These are phyloP conservation scores for Catharus minimus DNA, from an alignment of 2,113 vertebrate species.

Conservation along the genomic window DNA sequence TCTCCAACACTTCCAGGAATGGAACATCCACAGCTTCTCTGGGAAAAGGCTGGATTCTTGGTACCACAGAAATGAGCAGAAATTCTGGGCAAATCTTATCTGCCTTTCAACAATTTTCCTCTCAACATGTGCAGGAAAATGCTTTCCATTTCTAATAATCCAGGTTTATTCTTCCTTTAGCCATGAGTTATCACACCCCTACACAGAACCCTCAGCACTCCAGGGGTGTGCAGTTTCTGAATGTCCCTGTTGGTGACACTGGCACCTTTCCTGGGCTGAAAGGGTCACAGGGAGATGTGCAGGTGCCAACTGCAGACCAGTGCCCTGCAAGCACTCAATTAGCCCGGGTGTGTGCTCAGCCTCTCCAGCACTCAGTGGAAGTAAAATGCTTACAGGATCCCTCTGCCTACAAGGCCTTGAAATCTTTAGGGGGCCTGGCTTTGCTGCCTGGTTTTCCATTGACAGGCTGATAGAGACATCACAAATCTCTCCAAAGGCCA, in stretches of 20 bases:
- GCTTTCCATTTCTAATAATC: not conserved
- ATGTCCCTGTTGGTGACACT: not conserved
- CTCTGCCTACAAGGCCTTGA: not conserved
- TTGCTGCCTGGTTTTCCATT: conserved; percentile 47
- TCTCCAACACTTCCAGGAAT: not conserved
- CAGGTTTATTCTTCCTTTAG: not conserved
- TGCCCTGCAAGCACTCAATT: not conserved
- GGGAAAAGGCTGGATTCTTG: not conserved
- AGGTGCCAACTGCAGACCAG: not conserved
- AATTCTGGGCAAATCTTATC: not conserved
- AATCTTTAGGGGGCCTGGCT: conserved; percentile 33
- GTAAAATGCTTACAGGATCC: conserved; percentile 5
- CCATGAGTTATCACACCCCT: not conserved
- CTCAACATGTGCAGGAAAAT: not conserved
- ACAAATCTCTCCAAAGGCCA: conserved; percentile 65
- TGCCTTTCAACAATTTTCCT: not conserved
- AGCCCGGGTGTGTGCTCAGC: not conserved
- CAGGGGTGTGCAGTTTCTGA: not conserved
- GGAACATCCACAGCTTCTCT: not conserved
- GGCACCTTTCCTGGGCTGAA: not conserved
- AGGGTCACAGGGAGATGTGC: not conserved
- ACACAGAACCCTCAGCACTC: not conserved
- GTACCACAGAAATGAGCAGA: not conserved
- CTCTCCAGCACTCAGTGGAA: not conserved
- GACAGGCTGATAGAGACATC: conserved; percentile 64